These are phyloP conservation scores for Drepanosiphum platanoidis DNA, from an alignment of 2,888 invertebrate species.

Conservation along the genomic window DNA sequence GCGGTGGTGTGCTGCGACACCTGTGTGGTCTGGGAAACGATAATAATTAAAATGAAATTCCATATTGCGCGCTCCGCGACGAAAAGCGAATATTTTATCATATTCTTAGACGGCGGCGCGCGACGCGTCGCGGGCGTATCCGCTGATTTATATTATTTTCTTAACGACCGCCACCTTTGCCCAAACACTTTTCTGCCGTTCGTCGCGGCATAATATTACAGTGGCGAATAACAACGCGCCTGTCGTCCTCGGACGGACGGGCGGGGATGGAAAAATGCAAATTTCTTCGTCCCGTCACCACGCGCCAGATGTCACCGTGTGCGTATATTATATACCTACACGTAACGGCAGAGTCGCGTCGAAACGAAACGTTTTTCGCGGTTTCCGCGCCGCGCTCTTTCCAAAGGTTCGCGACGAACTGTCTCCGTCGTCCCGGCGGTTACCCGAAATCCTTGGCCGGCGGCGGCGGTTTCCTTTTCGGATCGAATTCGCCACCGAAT, in stretches of 20 bases:
- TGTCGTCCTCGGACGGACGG: too few relatives aligned
- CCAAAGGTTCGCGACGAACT: too few relatives aligned
- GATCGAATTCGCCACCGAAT: too few relatives aligned
- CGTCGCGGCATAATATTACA: too few relatives aligned
- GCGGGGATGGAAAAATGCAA: neutral
- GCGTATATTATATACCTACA: neutral
- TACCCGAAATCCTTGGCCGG: too few relatives aligned
- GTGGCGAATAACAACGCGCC: too few relatives aligned
- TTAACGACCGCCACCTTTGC: neutral
- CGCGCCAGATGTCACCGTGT: neutral
- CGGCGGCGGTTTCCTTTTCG: too few relatives aligned
- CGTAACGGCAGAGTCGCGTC: neutral
- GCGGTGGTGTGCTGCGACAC: neutral
- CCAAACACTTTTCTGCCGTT: neutral
- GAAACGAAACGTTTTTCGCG: neutral
- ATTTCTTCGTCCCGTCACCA: neutral
- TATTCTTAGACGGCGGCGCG: too few relatives aligned
- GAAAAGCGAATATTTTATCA: constrained; percentile 16
- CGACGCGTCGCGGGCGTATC: neutral
- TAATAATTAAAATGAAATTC: constrained; percentile 31
- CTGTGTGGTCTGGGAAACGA: constrained; percentile 18
- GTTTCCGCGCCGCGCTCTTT: too few relatives aligned
- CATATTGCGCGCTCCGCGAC: neutral
- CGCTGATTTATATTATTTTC: constrained; percentile 7
- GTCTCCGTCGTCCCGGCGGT: too few relatives aligned